Evolutionary conservation across 2,888 invertebrate genomes (phyloP), one percentile per base, ranked within the genome.

Genomic region (Ptychoptera contaminata): DNA sequence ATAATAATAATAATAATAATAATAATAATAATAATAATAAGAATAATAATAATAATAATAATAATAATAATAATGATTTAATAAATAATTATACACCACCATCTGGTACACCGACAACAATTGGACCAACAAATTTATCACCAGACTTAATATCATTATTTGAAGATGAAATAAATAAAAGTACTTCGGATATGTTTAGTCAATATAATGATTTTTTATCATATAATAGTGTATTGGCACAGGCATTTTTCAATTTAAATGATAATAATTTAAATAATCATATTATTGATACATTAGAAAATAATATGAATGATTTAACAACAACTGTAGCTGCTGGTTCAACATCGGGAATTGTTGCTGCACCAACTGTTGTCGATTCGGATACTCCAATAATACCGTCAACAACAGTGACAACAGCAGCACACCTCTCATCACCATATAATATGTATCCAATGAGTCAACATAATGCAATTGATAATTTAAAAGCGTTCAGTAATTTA

Each of bases 401-500:
- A 40, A 30, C 43, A 14, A 9, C 50, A n/a, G 40, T 49, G 2
- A 46, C 47, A 1, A 39, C 49, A 11, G 15, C 40, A 2, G 16
- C 16, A 11, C 23, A 23, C 23, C 23, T 23, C 7, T 23, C 23
- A 32, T 11, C 32, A 32, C 9, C 32, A 32, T 32, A 32, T 32
- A n/a, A 32, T 32, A 32, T 32, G 32, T 44, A 42, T 3, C 46
- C 47, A 6, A 49, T 53, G 37, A 50, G 50, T 16, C 53, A 53
- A 37, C 51, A 55, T 44, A 69, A 68, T 0, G 71, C 71, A 2
- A 72, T 72, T 14, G 70, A 71, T 55, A 71, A 67, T 14, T 58
- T 73, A 1, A 69, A 71, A 46, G 72, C 72, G 0, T 52, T 73
- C 35, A 70, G 71, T 0, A 71, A 57, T 68, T 1, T 55, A 64